Conservation (phyloP, 1,140 invertebrate genomes). For the Trachelipus rathkii region DNA sequence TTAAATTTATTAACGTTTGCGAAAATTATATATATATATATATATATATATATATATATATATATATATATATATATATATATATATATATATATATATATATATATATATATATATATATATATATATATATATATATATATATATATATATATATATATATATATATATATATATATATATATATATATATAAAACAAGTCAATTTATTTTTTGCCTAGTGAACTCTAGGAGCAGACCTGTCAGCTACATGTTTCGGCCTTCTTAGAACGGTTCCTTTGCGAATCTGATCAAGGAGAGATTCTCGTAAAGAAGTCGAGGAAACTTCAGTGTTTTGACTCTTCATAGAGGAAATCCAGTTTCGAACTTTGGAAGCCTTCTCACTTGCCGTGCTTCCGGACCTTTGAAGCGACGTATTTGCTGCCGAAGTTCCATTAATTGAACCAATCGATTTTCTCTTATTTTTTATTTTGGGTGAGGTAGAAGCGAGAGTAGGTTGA, state of each 20-base stretch:
- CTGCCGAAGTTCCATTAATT: neutral
- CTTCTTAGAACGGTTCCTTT: neutral
- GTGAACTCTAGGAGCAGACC: neutral
- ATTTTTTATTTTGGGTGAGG: neutral
- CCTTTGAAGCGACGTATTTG: neutral
- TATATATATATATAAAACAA: no score
- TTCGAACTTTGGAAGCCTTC: neutral
- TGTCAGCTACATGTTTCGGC: neutral
- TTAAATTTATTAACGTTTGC: no score
- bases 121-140: no score
- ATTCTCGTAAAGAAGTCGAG: neutral
- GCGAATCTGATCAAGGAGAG: neutral
- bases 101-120: no score
- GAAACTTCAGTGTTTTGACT: neutral
- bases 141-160: no score
- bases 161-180: no score
- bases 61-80: no score
- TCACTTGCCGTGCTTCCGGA: neutral
- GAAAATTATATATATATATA: no score
- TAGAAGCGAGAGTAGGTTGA: neutral
- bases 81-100: no score
- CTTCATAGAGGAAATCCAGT: neutral
- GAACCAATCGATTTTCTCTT: neutral
- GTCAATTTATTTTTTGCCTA: neutral
- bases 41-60: no score